Evolutionary conservation across 2,888 invertebrate species (phyloP).

Genomic region (Abscondita cerata): DNA sequence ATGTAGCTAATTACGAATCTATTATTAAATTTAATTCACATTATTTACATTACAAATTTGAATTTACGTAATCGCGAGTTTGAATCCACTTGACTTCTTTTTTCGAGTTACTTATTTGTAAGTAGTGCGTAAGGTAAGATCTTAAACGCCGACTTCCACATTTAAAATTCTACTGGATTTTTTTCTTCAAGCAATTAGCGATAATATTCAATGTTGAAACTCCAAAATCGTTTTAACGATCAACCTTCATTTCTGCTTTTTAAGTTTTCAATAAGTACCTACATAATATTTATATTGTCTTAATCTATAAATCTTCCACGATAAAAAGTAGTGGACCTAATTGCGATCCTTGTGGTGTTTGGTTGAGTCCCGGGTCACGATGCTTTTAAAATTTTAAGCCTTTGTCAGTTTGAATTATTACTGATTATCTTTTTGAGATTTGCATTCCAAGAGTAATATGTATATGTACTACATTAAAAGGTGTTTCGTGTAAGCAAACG

Average conservation of each 20-base stretch:
- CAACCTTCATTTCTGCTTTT: not conserved
- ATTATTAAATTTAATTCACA: too few relatives aligned
- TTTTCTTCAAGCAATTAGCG: not conserved
- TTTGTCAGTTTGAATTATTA: slow-evolving; percentile 4
- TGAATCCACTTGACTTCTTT: too few relatives aligned
- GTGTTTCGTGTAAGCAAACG: not conserved
- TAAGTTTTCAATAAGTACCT: not conserved
- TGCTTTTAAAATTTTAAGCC: not conserved
- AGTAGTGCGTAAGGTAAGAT: not conserved
- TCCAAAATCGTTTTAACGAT: not conserved
- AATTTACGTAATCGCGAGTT: too few relatives aligned
- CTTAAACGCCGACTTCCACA: not conserved
- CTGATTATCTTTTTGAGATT: not conserved
- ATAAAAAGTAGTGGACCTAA: not conserved
- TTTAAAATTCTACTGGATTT: slow-evolving; percentile 10
- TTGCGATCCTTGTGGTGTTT: slow-evolving; percentile 2
- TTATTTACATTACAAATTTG: too few relatives aligned
- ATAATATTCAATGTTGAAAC: not conserved
- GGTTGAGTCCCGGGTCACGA: not conserved
- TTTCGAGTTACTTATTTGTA: not conserved
- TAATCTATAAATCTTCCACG: not conserved
- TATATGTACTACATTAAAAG: slow-evolving; percentile 3
- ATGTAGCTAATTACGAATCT: too few relatives aligned
- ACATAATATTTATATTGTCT: not conserved
- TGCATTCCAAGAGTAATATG: slow-evolving; percentile 1